Evolutionary conservation across 2,888 invertebrate genomes (phyloP).

Genomic region (Lasioglossum marginatum): DNA sequence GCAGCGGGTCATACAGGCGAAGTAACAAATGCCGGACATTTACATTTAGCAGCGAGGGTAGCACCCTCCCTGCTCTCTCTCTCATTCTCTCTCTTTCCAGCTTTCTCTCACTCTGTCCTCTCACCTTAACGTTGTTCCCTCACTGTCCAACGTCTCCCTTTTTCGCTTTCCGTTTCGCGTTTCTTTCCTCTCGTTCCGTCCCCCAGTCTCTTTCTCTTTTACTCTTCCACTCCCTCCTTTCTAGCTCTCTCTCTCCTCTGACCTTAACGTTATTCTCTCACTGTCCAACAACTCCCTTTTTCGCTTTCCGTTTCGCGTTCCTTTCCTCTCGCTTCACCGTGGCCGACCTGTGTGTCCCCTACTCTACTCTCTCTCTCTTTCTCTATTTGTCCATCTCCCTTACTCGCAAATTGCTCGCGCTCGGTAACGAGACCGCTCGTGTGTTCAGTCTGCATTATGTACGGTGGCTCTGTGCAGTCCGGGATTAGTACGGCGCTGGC

Average conservation of each 20-base stretch:
- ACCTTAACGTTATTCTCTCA: constrained; percentile 5
- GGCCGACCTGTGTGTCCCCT: neutral
- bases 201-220: neutral
- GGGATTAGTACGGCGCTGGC: constrained; percentile 49
- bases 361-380: constrained; percentile 22
- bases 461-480: constrained; percentile 59
- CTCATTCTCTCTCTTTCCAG: constrained; percentile 7
- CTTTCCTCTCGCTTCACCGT: neutral
- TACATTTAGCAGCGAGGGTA: constrained; percentile 80
- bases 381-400: neutral
- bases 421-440: constrained; percentile 68
- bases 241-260: neutral
- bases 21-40: constrained; percentile 83
- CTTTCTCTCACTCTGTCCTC: neutral
- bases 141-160: neutral
- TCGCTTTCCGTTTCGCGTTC: constrained; percentile 24
- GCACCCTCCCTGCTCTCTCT: constrained; percentile 24
- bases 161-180: constrained; percentile 25
- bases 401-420: constrained; percentile 40
- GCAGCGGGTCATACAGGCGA: constrained; percentile 80
- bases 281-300: neutral
- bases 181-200: neutral
- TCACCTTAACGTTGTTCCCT: constrained; percentile 8
- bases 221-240: neutral
- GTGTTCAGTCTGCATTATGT: constrained; percentile 64